These are phyloP conservation scores for Channa argus DNA, from an alignment of 2,113 vertebrate genomes.

Conservation along the genomic window DNA sequence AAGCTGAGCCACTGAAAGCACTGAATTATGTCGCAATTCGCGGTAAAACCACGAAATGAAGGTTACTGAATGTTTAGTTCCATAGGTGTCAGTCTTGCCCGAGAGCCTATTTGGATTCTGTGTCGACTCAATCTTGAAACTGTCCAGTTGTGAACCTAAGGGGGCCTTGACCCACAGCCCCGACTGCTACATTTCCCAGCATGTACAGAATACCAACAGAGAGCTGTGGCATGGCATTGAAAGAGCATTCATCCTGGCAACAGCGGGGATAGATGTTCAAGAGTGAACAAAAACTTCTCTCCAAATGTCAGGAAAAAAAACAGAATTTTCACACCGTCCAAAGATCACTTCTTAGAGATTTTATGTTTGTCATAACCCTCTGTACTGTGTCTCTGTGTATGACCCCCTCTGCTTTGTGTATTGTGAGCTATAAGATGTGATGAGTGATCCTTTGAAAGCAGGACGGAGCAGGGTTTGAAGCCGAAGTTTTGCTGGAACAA, in stretches of 20 bases:
- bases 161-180: neutral
- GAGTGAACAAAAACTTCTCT: neutral
- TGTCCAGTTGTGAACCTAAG: too few relatives aligned
- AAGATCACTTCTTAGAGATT: neutral
- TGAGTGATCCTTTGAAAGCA: conserved; percentile 33
- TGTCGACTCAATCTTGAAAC: neutral
- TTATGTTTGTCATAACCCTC: neutral
- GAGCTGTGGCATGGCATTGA: too few relatives aligned
- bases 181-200: neutral
- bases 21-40: too few relatives aligned
- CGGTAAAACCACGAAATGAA: too few relatives aligned
- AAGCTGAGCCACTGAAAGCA: too few relatives aligned
- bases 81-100: too few relatives aligned
- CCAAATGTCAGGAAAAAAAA: neutral
- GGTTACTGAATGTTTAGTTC: too few relatives aligned
- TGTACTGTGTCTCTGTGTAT: neutral
- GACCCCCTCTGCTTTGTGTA: conserved; percentile 6
- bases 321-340: neutral
- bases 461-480: conserved; percentile 16
- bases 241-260: neutral
- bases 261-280: neutral
- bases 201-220: neutral
- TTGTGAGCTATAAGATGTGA: conserved; percentile 29
- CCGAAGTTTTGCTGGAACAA: conserved; percentile 30
- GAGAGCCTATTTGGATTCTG: neutral